These are phyloP conservation scores for Proteles cristata DNA, from an alignment of 2,113 vertebrate species.

Conservation along the genomic window DNA sequence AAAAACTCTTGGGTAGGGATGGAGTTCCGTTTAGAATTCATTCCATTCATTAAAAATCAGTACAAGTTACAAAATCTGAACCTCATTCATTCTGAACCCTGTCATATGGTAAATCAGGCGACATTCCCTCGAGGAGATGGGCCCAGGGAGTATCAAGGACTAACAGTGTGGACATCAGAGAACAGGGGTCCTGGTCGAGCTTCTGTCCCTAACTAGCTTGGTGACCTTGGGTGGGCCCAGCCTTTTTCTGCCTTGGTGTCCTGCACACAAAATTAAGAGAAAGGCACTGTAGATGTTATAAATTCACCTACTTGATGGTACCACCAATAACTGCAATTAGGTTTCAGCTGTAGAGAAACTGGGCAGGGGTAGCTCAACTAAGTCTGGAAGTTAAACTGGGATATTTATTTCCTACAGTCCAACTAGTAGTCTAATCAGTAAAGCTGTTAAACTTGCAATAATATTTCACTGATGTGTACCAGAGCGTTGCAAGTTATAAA, in stretches of 20 bases:
- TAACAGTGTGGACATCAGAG: neutral
- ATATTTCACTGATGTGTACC: constrained; percentile 90
- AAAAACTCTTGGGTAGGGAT: neutral
- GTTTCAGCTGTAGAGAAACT: constrained; percentile 62
- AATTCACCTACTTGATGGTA: constrained; percentile 80
- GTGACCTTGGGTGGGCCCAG: neutral
- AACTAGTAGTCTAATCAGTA: constrained; percentile 89
- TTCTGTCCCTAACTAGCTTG: neutral
- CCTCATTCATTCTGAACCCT: neutral
- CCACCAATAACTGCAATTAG: constrained; percentile 65
- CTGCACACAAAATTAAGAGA: constrained; percentile 17
- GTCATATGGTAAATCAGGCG: neutral
- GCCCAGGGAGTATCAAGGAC: neutral
- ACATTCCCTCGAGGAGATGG: neutral
- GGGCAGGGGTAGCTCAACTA: constrained; percentile 74
- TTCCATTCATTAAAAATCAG: neutral
- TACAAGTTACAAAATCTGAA: neutral
- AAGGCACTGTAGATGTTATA: constrained; percentile 33
- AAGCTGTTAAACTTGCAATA: constrained; percentile 88
- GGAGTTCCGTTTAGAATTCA: neutral
- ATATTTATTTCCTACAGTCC: constrained; percentile 86
- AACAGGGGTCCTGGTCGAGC: neutral
- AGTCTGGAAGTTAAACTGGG: constrained; percentile 85
- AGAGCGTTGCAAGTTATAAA: constrained; percentile 89
- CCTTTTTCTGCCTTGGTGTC: neutral